phyloP scores from a whole-genome alignment of 2,113 vertebrate genomes.

The Xiphias gladius region DNA sequence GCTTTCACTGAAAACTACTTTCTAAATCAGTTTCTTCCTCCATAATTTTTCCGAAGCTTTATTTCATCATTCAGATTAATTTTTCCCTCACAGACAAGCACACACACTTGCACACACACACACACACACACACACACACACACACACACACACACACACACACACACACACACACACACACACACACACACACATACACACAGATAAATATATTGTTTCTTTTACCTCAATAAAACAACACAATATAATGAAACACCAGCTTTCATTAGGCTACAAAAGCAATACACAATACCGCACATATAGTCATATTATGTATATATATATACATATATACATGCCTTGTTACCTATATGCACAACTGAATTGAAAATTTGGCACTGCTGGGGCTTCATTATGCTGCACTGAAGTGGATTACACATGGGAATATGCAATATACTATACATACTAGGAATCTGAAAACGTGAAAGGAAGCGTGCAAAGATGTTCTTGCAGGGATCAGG shows the following conservation, averaged over 20 bases:
- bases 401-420: neutral
- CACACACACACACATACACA: neutral
- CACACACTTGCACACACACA: neutral
- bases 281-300: constrained; percentile 12
- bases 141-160: neutral
- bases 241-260: constrained; percentile 33
- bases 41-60: constrained; percentile 29
- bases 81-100: constrained; percentile 17
- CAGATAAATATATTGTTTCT: constrained; percentile 16
- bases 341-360: constrained; percentile 29
- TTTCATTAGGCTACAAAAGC: constrained; percentile 33
- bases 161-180: no score
- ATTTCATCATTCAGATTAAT: constrained; percentile 19
- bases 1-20: neutral
- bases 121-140: neutral
- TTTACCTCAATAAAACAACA: constrained; percentile 41
- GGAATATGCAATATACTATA: constrained; percentile 14
- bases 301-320: neutral
- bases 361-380: constrained; percentile 21
- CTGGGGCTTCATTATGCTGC: constrained; percentile 10
- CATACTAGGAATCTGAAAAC: constrained; percentile 87
- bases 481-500: constrained; percentile 95
- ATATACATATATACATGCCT: neutral
- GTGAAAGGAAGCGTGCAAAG: constrained; percentile 91
- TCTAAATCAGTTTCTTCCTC: constrained; percentile 11